These are phyloP conservation scores for Marmota flaviventris DNA, from an alignment of 2,113 vertebrate species.

Conservation along the genomic window DNA sequence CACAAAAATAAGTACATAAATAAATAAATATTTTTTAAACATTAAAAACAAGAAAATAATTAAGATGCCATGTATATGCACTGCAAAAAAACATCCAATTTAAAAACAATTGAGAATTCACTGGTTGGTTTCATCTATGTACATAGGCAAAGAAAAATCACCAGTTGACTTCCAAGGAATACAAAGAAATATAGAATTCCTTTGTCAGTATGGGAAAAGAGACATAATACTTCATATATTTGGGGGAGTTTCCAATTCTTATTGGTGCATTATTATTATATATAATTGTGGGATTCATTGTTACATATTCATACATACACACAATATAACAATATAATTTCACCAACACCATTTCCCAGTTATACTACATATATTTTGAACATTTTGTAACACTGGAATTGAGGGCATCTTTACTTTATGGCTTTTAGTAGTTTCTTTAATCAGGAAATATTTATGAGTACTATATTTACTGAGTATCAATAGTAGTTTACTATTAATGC, in stretches of 20 bases:
- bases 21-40: background rate
- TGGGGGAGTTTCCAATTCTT: background rate
- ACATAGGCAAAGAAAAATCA: background rate
- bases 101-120: background rate
- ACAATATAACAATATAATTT: too few relatives aligned
- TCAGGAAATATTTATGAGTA: background rate
- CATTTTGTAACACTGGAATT: background rate
- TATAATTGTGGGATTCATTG: too few relatives aligned
- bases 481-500: background rate
- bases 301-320: too few relatives aligned
- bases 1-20: background rate
- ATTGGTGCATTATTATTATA: too few relatives aligned
- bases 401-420: background rate
- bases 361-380: background rate
- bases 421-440: background rate
- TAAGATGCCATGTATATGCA: too few relatives aligned
- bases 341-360: too few relatives aligned
- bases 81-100: background rate
- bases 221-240: background rate
- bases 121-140: background rate
- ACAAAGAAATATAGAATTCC: background rate
- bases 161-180: background rate
- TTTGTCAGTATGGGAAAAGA: background rate
- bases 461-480: background rate
- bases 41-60: too few relatives aligned